Base-by-base conservation (phyloP, 2,113 vertebrate genomes). In the Muntiacus muntjak region DNA sequence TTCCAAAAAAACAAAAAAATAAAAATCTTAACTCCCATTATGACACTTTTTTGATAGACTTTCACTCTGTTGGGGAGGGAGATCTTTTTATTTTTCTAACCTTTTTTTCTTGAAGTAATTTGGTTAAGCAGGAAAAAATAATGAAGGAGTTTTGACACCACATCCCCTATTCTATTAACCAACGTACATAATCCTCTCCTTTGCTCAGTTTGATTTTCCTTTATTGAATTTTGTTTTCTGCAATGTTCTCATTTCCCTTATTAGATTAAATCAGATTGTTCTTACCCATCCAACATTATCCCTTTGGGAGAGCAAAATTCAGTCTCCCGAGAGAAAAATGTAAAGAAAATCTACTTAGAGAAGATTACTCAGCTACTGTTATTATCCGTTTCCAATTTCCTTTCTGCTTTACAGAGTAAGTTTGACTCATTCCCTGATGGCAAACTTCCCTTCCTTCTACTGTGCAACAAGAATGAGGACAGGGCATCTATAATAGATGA, bases 271-370 rank as follows among this genome's bases (percentile, higher is more conserved):
- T 98, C 58, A 95, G 11, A 60, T 89, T 97, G 96, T 98, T 98
- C 85, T 96, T 92, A 28, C 93, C 92, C 92, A 93, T 89, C 94
- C 55, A 91, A 92, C 82, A 79, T 92, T 93, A 87, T 96, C 14
- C 74, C 96, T 98, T 98, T 96, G 94, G 55, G 94, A 97, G n/a
- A 92, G 86, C 81, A 97, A 97, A 96, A 96, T 98, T 97, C 92
- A 55, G 71, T 97, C 64, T 98, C 98, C 96, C 12, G 2, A 96
- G 94, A 91, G 98, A 97, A 95, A 97, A 97, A 89, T 28, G 60
- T 94, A 95, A 96, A 96, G 94, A 95, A 98, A 97, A 98, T 97
- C 91, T 98, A 95, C 89, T 97, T 97, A 97, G 91, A 95, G 93
- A 95, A 93, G 88, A 98, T 97, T 97, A 95, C 92, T 97, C n/a